Evolutionary conservation across 2,888 invertebrate genomes (phyloP).

Genomic region (Hypselothyrea guttata): DNA sequence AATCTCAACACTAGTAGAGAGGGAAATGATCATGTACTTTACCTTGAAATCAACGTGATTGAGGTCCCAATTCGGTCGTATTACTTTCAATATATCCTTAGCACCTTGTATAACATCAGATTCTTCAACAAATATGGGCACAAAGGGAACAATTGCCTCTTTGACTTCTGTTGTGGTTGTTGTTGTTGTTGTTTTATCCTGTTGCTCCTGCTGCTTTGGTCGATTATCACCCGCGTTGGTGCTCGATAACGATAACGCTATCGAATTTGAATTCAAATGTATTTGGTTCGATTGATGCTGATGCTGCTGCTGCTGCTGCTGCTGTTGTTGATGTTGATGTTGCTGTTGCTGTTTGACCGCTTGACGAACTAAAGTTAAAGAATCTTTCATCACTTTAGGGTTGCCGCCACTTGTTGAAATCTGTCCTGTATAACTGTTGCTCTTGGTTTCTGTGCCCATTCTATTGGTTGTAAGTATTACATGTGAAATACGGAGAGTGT

Average conservation of each 20-base stretch:
- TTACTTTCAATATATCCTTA: constrained; percentile 85
- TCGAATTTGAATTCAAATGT: constrained; percentile 35
- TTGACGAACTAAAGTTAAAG: constrained; percentile 74
- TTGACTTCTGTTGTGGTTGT: constrained; percentile 16
- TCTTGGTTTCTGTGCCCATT: constrained; percentile 81
- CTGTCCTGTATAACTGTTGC: constrained; percentile 77
- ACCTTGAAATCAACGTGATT: constrained; percentile 89
- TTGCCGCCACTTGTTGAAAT: constrained; percentile 73
- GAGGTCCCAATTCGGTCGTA: constrained; percentile 88
- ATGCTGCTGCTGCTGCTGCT: constrained; percentile 50
- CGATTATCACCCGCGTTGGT: constrained; percentile 47
- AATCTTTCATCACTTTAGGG: constrained; percentile 75
- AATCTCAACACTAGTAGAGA: too few species aligned
- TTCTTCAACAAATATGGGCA: constrained; percentile 87
- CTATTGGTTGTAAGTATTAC: constrained; percentile 57
- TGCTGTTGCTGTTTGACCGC: constrained; percentile 58
- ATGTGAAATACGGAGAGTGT: constrained; percentile 69
- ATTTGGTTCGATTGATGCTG: constrained; percentile 34
- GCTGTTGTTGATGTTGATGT: constrained; percentile 45
- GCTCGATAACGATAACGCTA: constrained; percentile 23
- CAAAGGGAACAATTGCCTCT: constrained; percentile 68
- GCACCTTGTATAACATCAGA: constrained; percentile 87
- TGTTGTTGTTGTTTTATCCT: constrained; percentile 22
- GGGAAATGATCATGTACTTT: too few species aligned
- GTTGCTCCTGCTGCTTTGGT: constrained; percentile 40